Conservation (phyloP, 2,888 invertebrate genomes). For the Yponomeuta sedellus region DNA sequence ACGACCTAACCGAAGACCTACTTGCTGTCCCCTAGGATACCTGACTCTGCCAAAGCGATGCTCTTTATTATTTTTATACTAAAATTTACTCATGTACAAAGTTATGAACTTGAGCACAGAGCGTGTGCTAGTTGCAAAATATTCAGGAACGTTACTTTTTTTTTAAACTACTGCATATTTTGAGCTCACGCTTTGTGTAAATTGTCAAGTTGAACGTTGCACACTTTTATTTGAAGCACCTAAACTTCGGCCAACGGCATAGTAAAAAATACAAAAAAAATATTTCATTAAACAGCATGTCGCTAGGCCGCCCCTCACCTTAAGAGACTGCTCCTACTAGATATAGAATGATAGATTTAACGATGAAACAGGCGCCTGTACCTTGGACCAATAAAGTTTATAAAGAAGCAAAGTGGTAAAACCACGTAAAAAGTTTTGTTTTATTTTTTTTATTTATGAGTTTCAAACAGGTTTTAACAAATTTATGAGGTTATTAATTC, state of each 20-base stretch:
- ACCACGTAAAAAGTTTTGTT: conserved; percentile 42
- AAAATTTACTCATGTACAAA: conserved; percentile 66
- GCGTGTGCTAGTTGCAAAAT: conserved; percentile 60
- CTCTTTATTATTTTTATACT: conserved; percentile 71
- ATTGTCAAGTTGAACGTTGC: conserved; percentile 60
- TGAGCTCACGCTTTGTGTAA: conserved; percentile 65
- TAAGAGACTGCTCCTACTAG: conserved; percentile 70
- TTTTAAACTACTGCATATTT: conserved; percentile 51
- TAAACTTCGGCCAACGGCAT: conserved; percentile 52
- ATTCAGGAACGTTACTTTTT: conserved; percentile 36
- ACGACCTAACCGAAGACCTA: conserved; percentile 21
- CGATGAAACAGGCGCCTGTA: conserved; percentile 58
- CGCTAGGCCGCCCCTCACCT: conserved; percentile 49
- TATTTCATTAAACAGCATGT: conserved; percentile 39
- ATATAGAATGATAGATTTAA: conserved; percentile 42
- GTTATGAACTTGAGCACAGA: conserved; percentile 62
- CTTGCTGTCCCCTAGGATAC: conserved; percentile 34
- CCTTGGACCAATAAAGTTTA: conserved; percentile 58
- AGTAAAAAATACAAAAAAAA: conserved; percentile 51
- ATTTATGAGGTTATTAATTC: too few relatives aligned
- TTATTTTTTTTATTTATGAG: conserved; percentile 23
- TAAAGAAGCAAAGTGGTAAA: conserved; percentile 57
- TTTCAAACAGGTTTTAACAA: too few relatives aligned
- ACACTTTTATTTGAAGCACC: conserved; percentile 62
- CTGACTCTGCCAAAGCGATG: conserved; percentile 53